Evolutionary conservation across 2,113 vertebrate species (phyloP).

Genomic region (Craseonycteris thonglongyai): DNA sequence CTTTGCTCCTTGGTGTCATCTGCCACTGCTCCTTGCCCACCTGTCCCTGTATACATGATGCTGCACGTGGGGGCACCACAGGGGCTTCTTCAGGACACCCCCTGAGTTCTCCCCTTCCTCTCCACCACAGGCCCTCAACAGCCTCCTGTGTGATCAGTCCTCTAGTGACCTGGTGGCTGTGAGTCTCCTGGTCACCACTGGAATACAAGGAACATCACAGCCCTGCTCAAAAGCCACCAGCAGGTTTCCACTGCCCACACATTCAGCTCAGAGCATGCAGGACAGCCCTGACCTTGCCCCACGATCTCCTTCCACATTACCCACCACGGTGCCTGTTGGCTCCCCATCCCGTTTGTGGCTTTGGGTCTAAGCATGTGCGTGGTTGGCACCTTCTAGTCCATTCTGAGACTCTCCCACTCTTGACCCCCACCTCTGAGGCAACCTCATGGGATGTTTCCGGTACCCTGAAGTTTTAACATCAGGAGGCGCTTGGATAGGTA

Average conservation of each 20-base stretch:
- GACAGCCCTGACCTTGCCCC: not conserved
- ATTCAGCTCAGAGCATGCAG: not conserved
- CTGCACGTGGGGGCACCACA: not conserved
- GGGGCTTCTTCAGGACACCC: not conserved
- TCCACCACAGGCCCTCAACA: not conserved
- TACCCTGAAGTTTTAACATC: not conserved
- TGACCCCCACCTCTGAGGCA: not conserved
- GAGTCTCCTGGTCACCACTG: not conserved
- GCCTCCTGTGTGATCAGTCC: not conserved
- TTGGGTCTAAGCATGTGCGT: not conserved
- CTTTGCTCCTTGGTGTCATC: not conserved
- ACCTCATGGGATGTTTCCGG: not conserved
- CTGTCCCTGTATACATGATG: accelerated
- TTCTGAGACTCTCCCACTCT: not conserved
- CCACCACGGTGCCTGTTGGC: not conserved
- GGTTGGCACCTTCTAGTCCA: not conserved
- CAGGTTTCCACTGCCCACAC: not conserved
- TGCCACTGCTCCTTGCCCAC: not conserved
- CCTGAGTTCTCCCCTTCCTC: no score
- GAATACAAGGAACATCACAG: not conserved
- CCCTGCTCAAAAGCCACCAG: not conserved
- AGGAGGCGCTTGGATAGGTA: not conserved
- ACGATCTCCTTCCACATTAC: not conserved
- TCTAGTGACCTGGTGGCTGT: not conserved
- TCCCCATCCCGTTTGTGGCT: not conserved